Conservation (phyloP, 2,888 invertebrate genomes). For the Catonia carolina region DNA sequence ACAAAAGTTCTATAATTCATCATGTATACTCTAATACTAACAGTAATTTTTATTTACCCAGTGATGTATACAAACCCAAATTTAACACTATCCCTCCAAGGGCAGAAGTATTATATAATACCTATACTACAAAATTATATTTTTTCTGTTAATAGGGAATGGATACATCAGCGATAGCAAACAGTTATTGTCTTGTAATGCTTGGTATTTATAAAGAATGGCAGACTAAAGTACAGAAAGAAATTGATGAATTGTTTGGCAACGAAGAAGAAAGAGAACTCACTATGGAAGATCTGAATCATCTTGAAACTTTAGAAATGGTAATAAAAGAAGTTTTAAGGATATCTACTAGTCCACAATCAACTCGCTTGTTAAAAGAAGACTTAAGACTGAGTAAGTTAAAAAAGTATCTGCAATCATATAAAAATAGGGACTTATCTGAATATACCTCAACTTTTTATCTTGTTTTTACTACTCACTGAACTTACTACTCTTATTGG, state of each 20-base stretch:
- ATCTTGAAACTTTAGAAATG: conserved; percentile 17
- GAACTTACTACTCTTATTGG: no score
- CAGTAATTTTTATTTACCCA: no score
- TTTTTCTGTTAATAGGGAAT: conserved; percentile 9
- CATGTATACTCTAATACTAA: no score
- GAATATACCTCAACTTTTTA: no score
- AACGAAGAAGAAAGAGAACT: background rate
- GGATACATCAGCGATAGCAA: conserved; percentile 11
- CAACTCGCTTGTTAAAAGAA: conserved; percentile 2
- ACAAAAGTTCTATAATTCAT: no score
- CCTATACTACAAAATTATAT: no score
- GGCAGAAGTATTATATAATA: no score
- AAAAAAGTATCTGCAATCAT: no score
- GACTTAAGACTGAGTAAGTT: conserved; percentile 4
- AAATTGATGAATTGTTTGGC: conserved; percentile 10
- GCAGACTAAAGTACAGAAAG: conserved; percentile 16
- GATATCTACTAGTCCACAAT: conserved; percentile 1
- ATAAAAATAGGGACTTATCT: no score
- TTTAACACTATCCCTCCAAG: no score
- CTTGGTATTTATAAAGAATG: conserved; percentile 10
- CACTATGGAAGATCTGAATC: conserved; percentile 7
- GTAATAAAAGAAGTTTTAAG: conserved; percentile 21
- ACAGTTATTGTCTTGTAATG: background rate
- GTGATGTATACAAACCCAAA: no score
- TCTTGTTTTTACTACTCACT: no score